Conservation (phyloP, 2,113 vertebrate genomes). For the Saguinus imperator region DNA sequence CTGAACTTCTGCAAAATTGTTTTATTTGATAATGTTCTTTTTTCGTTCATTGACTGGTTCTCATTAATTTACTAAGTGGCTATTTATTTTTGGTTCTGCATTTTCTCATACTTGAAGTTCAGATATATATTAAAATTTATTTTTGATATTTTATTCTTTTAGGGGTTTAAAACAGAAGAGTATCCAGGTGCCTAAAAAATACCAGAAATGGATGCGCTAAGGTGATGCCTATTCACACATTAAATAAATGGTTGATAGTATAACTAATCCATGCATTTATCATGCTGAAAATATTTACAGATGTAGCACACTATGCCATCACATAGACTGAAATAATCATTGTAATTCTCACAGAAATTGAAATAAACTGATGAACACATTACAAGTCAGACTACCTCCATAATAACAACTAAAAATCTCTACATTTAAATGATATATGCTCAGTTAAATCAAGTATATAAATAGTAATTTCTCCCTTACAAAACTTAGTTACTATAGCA, state of each 20-base stretch:
- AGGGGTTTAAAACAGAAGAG: neutral
- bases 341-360: neutral
- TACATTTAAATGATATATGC: neutral
- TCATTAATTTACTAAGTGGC: neutral
- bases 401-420: neutral
- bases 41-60: neutral
- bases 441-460: neutral
- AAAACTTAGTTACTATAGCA: neutral
- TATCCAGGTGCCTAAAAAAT: neutral
- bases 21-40: neutral
- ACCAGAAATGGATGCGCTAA: neutral
- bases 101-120: neutral
- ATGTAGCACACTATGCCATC: neutral
- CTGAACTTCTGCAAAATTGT: neutral
- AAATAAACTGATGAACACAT: neutral
- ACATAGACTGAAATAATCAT: neutral
- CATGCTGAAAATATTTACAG: neutral
- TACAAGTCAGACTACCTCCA: neutral
- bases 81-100: neutral
- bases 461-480: neutral
- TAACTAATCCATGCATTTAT: neutral
- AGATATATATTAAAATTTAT: neutral
- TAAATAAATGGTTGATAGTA: neutral
- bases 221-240: neutral
- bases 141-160: neutral